Percentiles rank a stretch among this genome's conserved stretches.
These are phyloP conservation scores for Toxotes jaculatrix DNA, from an alignment of 2,113 vertebrate species.

Conservation along the genomic window DNA sequence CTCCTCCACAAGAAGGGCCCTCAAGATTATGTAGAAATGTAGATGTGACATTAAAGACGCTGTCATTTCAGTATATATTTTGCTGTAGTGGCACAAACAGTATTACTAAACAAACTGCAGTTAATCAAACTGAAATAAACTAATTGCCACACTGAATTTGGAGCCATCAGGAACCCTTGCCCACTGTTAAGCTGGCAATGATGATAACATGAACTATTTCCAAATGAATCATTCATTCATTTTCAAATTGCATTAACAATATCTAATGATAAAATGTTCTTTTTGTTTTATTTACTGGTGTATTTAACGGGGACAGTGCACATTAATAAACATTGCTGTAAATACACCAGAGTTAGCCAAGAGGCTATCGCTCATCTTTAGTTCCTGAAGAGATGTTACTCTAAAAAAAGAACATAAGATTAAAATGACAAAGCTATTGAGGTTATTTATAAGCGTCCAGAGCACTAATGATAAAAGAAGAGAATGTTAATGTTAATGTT, in stretches of 20 bases:
- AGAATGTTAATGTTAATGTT: background rate
- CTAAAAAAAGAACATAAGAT: no score
- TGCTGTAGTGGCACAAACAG: no score
- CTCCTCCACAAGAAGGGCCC: no score
- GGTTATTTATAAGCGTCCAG: background rate
- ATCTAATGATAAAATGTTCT: background rate
- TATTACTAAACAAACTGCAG: no score
- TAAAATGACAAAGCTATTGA: background rate
- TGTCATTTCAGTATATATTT: no score
- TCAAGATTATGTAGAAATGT: no score
- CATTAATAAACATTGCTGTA: background rate
- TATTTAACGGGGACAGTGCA: background rate
- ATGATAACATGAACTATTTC: no score
- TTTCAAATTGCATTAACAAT: background rate
- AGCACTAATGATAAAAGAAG: background rate
- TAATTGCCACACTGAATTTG: no score
- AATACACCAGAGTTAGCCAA: background rate
- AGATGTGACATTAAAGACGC: no score
- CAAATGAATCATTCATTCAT: background rate
- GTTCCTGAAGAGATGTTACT: background rate
- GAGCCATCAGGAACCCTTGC: no score
- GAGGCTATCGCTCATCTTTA: background rate
- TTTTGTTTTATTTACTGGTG: background rate
- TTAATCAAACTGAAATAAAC: no score
- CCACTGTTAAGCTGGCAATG: no score